Evolutionary conservation across 2,113 vertebrate species (phyloP).

Genomic region (Myotis brandtii): DNA sequence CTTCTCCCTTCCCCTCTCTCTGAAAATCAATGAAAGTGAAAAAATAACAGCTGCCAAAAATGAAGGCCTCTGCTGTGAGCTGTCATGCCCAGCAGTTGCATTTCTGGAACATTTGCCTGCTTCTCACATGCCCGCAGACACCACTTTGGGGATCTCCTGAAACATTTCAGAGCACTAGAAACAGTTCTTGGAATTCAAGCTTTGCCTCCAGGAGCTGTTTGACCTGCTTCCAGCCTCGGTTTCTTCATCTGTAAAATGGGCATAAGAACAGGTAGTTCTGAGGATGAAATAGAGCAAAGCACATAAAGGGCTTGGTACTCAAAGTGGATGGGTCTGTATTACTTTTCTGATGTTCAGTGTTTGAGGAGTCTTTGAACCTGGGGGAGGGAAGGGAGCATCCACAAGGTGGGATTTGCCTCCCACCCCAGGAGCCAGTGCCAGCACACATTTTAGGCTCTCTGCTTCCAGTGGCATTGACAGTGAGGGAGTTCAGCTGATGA

Average conservation of each 20-base stretch:
- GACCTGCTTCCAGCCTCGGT: not conserved
- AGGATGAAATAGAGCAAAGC: not conserved
- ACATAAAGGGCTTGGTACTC: too few species aligned
- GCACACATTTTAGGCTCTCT: not conserved
- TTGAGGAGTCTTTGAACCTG: not conserved
- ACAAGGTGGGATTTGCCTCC: not conserved
- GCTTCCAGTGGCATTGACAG: not conserved
- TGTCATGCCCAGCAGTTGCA: not conserved
- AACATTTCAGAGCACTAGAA: not conserved
- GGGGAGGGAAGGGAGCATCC: not conserved
- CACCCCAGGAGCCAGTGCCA: not conserved
- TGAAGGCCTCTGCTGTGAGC: not conserved
- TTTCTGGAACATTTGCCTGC: not conserved
- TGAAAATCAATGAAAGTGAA: too few species aligned
- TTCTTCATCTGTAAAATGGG: not conserved
- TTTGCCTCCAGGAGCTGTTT: accelerated
- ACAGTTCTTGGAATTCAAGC: not conserved
- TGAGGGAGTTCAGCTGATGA: constrained; percentile 21
- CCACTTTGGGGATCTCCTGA: not conserved
- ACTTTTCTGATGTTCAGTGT: not conserved
- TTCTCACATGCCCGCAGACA: not conserved
- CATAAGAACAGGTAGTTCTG: not conserved
- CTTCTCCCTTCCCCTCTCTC: too few species aligned
- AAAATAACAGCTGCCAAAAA: not conserved
- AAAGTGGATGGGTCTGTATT: too few species aligned